These are phyloP conservation scores for Laticauda laticaudata DNA, from an alignment of 2,113 vertebrate species.

Conservation along the genomic window DNA sequence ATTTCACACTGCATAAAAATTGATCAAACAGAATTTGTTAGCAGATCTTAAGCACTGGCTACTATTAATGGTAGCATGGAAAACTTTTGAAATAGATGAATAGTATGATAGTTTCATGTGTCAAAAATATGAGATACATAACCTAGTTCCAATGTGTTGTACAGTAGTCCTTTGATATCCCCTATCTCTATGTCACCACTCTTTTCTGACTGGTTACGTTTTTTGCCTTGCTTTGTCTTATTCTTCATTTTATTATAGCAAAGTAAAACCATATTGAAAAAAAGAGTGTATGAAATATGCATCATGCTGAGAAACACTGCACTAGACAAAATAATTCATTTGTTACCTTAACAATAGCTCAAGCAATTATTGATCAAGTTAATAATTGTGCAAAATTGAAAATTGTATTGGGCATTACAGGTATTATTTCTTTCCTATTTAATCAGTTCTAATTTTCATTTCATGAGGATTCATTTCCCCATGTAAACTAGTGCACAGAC, in stretches of 20 bases:
- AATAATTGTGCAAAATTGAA: neutral
- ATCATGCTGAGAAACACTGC: neutral
- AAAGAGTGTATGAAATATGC: neutral
- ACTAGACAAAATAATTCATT: neutral
- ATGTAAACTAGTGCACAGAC: neutral
- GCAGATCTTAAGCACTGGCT: neutral
- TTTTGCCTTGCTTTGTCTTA: neutral
- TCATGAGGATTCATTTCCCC: neutral
- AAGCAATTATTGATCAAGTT: neutral
- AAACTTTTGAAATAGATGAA: neutral
- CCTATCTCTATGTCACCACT: neutral
- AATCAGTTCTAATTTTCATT: neutral
- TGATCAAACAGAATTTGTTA: neutral
- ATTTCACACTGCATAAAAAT: neutral
- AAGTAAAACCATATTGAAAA: neutral
- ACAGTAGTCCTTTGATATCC: neutral
- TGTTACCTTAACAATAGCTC: neutral
- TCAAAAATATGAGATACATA: slow-evolving; percentile 3
- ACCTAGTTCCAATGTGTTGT: neutral
- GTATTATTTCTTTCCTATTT: neutral
- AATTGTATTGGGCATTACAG: neutral
- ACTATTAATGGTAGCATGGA: neutral
- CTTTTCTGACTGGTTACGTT: neutral
- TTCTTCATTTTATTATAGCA: slow-evolving; percentile 24
- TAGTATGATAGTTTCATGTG: neutral